phyloP scores from a whole-genome alignment of 2,113 vertebrate genomes.

The Vombatus ursinus region DNA sequence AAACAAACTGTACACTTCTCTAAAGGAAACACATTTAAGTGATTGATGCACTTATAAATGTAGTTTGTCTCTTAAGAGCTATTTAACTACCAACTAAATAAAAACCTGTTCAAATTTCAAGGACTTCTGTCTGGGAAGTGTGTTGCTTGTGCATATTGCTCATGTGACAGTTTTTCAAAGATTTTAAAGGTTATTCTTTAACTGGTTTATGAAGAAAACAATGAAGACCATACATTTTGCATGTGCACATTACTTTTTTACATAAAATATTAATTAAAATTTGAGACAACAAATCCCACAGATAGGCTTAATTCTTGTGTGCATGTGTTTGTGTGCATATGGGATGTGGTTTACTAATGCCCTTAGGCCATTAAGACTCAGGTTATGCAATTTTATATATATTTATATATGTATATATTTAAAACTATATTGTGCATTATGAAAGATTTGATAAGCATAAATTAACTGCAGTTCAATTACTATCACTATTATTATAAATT shows the following conservation, averaged over 20 bases:
- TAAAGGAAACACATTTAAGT: neutral
- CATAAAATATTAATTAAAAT: neutral
- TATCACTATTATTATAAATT: neutral
- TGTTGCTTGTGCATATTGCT: neutral
- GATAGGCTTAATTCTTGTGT: neutral
- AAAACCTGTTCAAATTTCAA: neutral
- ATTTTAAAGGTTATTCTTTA: neutral
- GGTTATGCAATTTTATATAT: neutral
- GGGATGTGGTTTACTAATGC: neutral
- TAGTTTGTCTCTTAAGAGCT: conserved; percentile 5
- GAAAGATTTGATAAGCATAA: neutral
- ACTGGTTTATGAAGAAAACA: neutral
- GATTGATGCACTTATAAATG: neutral
- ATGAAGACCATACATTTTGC: neutral
- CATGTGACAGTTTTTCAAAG: neutral
- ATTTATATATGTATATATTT: neutral
- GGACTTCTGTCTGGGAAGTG: neutral
- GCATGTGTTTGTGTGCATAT: neutral
- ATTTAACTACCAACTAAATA: neutral
- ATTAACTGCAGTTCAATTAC: neutral
- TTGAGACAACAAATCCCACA: neutral
- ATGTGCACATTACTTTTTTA: neutral
- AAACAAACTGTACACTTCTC: neutral
- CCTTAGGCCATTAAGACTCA: neutral
- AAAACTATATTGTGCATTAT: neutral